Conservation (phyloP, 2,113 vertebrate genomes). For the Oncorhynchus keta region DNA sequence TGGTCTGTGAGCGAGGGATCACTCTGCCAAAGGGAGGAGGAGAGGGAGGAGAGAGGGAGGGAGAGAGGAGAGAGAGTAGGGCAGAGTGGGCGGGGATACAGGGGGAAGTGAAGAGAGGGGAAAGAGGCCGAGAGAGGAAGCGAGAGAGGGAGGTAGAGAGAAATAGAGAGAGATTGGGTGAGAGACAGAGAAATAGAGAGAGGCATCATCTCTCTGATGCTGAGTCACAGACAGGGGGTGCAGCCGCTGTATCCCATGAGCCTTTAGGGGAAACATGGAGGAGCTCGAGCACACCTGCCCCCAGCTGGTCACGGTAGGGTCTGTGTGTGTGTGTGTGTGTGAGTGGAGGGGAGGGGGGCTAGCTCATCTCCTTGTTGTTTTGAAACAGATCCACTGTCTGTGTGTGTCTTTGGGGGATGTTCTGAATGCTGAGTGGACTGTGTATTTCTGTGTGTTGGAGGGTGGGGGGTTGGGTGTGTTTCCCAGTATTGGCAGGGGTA, state of each 20-base stretch:
- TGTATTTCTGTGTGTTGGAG: conserved; percentile 25
- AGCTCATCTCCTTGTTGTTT: conserved; percentile 41
- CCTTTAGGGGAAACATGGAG: conserved; percentile 88
- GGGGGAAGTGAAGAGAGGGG: conserved; percentile 58
- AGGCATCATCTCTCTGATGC: conserved; percentile 87
- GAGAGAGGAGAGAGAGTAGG: conserved; percentile 31
- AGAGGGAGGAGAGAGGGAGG: conserved; percentile 54
- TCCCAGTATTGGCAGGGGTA: neutral
- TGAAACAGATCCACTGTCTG: conserved; percentile 47
- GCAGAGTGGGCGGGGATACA: conserved; percentile 54
- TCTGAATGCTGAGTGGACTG: conserved; percentile 56
- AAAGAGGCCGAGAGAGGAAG: conserved; percentile 63
- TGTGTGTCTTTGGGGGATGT: conserved; percentile 39
- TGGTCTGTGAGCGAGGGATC: conserved; percentile 34
- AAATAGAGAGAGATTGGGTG: neutral
- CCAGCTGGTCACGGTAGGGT: conserved; percentile 88
- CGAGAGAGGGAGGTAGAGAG: conserved; percentile 47
- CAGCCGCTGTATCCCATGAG: conserved; percentile 83
- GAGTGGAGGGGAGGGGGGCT: conserved; percentile 8
- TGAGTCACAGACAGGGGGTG: conserved; percentile 92
- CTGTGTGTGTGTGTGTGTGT: conserved; percentile 13
- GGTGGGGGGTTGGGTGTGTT: conserved; percentile 14
- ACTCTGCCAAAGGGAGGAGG: conserved; percentile 15
- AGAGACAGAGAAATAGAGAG: conserved; percentile 42
- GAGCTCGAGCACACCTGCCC: conserved; percentile 97